Base-by-base conservation (phyloP, 1,140 invertebrate genomes). In the Drosophila ercepeae region DNA sequence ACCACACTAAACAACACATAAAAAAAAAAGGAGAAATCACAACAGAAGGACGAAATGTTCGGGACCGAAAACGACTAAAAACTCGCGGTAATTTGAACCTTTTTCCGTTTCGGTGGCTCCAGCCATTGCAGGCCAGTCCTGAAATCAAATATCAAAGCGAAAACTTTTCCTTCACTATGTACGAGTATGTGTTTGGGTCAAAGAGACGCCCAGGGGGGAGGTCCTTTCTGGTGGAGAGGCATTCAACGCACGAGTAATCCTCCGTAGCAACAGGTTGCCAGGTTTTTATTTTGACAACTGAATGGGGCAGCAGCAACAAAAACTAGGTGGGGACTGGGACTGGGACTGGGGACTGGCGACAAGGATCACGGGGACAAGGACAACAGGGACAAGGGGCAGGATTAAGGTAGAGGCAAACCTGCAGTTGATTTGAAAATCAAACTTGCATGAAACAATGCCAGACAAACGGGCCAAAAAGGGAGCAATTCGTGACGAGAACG, bases 121-220 rank as follows among this genome's bases (percentile, higher is more conserved):
- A 63, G 50, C 75, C 77, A 59, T 65, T 69, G 75, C 32, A 48
- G 75, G 49, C 67, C 75, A 71, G 61, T 57, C 67, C 58, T 65
- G 59, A 88, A 82, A 82, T 88, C 83, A 75, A 88, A 88, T 88
- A 89, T 88, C 82, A 88, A 88, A 89, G 82, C 46, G 69, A 36
- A 79, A 86, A 86, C 50, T 79, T 79, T 60, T 45, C 16, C 49
- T 42, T 16, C 16, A 19, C 44, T 61, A 29, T 64, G 36, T 9
- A n/a, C n/a, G n/a, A n/a, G 27, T 7, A 8, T 9, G 25, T 23
- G 25, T 0, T 7, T 42, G 41, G 44, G 23, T 0, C 32, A 23
- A n/a, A 2, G 0, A 9, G 23, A 14, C 4, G 25, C 25, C 11
- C 13, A 14, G 32, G 19, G 34, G 45, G 34, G 29, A 32, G 29